These are phyloP conservation scores for Enoplosus armatus DNA, from an alignment of 2,797 vertebrate genomes.

Conservation along the genomic window DNA sequence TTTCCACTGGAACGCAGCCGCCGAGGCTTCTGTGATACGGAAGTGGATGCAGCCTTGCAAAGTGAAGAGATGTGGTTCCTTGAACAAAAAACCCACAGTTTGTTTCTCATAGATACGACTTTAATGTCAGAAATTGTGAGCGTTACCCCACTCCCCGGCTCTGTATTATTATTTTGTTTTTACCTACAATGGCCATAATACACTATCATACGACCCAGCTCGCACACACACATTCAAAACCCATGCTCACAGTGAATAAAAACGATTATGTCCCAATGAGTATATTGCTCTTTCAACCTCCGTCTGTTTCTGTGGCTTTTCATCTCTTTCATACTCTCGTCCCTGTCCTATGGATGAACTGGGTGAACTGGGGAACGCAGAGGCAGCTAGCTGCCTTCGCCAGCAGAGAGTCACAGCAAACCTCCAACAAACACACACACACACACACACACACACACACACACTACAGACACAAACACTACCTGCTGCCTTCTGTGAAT, in stretches of 20 bases:
- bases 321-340: neutral
- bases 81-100: too few relatives aligned
- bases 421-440: constrained; percentile 23
- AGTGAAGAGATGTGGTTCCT: too few relatives aligned
- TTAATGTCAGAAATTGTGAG: too few relatives aligned
- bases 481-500: constrained; percentile 38
- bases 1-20: too few relatives aligned
- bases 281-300: neutral
- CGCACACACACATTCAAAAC: constrained; percentile 14
- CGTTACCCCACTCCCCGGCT: too few relatives aligned
- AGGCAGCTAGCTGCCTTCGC: constrained; percentile 31
- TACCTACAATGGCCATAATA: too few relatives aligned
- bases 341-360: constrained; percentile 29
- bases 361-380: constrained; percentile 35
- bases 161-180: too few relatives aligned
- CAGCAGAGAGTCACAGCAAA: constrained; percentile 12
- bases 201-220: too few relatives aligned
- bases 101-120: too few relatives aligned
- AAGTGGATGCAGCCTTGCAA: too few relatives aligned
- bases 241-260: neutral
- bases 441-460: constrained; percentile 15
- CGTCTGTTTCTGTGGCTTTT: neutral
- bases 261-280: neutral
- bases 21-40: too few relatives aligned
- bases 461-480: constrained; percentile 9